Evolutionary conservation across 1,140 invertebrate species (phyloP).

Genomic region (Aphelenchoides fujianensis): DNA sequence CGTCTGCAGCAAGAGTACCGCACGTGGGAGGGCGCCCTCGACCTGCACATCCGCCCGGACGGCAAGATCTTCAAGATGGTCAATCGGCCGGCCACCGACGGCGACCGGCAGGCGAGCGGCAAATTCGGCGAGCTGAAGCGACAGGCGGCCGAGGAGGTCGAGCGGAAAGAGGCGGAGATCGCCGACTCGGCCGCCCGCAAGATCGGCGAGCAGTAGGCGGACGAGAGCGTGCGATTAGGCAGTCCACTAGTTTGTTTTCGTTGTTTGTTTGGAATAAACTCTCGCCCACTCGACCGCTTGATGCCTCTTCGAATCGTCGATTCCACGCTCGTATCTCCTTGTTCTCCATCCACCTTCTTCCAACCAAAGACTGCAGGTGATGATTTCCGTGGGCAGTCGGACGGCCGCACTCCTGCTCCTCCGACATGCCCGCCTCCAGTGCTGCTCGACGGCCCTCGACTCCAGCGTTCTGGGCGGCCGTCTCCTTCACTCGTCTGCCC

Average conservation of each 20-base stretch:
- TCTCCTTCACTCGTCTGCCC: neutral
- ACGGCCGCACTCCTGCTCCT: neutral
- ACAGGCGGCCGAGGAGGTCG: constrained; percentile 8
- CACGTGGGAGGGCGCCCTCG: constrained; percentile 27
- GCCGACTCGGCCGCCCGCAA: neutral
- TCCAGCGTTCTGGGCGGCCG: no score
- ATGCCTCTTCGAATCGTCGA: neutral
- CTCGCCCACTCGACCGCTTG: no score
- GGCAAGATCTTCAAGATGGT: constrained; percentile 32
- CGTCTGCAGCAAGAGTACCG: constrained; percentile 9
- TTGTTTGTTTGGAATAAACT: constrained; percentile 1
- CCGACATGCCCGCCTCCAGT: neutral
- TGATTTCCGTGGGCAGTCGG: neutral
- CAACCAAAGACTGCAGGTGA: neutral
- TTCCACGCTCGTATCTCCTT: neutral
- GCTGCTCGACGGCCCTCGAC: neutral
- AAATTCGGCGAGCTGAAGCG: constrained; percentile 28
- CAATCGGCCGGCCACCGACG: constrained; percentile 20
- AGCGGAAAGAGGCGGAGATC: constrained; percentile 12
- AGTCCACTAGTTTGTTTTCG: neutral
- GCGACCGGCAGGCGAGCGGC: constrained; percentile 24
- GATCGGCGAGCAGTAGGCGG: neutral
- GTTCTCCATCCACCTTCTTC: neutral
- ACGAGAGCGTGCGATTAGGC: neutral
- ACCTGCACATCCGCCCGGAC: constrained; percentile 22